Evolutionary conservation across 2,113 vertebrate genomes (phyloP).

Genomic region (Saccopteryx leptura): DNA sequence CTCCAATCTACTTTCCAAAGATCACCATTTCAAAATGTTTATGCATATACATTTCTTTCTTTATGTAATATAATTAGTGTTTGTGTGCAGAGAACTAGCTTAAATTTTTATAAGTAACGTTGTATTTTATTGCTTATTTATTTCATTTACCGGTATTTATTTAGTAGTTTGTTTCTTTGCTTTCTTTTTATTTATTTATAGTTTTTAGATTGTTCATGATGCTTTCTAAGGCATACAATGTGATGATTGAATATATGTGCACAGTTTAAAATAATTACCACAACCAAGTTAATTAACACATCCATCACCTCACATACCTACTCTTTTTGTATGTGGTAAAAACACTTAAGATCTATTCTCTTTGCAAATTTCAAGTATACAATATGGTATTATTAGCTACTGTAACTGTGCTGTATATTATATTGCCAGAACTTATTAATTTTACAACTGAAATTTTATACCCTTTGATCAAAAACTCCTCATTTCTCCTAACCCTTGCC

Average conservation of each 20-base stretch:
- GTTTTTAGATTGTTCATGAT: neutral
- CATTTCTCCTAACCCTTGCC: neutral
- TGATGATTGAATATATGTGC: neutral
- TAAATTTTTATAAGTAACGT: neutral
- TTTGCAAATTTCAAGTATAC: neutral
- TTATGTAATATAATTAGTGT: slow-evolving; percentile 23
- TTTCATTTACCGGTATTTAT: neutral
- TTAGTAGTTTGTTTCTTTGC: neutral
- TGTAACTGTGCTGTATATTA: neutral
- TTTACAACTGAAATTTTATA: neutral
- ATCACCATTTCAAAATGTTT: neutral
- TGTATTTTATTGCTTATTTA: neutral
- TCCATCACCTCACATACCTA: neutral
- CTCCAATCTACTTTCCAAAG: neutral
- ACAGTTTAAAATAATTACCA: neutral
- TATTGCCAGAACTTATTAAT: neutral
- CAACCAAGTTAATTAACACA: neutral
- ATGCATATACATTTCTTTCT: neutral
- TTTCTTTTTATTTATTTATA: neutral
- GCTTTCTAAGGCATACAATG: neutral
- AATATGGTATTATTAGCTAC: neutral
- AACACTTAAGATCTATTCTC: neutral
- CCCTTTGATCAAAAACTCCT: neutral
- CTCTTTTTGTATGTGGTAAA: neutral
- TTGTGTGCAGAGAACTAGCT: neutral